phyloP scores from a whole-genome alignment of 2,888 invertebrate genomes.

The Drosophila putrida region DNA sequence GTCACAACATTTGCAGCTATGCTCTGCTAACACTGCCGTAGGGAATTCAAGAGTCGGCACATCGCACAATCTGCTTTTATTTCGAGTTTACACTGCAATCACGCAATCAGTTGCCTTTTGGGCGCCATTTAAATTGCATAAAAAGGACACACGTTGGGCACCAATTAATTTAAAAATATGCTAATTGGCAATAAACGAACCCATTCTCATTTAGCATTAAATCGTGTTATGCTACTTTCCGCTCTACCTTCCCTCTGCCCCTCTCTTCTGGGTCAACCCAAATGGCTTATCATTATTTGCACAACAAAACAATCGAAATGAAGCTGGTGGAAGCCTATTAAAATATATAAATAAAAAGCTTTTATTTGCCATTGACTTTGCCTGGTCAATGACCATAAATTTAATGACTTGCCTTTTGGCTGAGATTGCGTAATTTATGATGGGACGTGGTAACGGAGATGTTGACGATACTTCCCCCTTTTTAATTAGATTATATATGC shows the following conservation, averaged over 20 bases:
- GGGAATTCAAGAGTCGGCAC: background rate
- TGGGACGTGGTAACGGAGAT: constrained; percentile 14
- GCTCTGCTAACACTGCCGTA: background rate
- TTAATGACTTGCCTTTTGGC: constrained; percentile 69
- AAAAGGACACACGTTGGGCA: constrained; percentile 23
- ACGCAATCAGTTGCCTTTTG: background rate
- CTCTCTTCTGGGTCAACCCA: constrained; percentile 16
- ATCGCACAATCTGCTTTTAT: background rate
- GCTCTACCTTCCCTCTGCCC: background rate
- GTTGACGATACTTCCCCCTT: constrained; percentile 7
- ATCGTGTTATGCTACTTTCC: background rate
- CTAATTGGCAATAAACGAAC: constrained; percentile 56
- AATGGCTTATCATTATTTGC: constrained; percentile 73
- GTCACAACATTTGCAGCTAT: background rate
- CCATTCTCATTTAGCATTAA: constrained; percentile 23
- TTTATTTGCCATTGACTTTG: constrained; percentile 62
- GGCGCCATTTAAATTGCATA: constrained; percentile 5
- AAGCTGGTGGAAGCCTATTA: constrained; percentile 24
- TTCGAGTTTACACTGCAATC: constrained; percentile 8
- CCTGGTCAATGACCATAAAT: constrained; percentile 66
- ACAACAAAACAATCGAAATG: constrained; percentile 49
- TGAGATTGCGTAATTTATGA: constrained; percentile 76
- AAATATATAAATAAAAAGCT: constrained; percentile 59
- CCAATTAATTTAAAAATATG: constrained; percentile 72
- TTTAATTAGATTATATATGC: constrained; percentile 72